Evolutionary conservation across 2,888 invertebrate genomes (phyloP), one percentile per base, ranked within the genome.

Genomic region (Eupithecia insigniata): DNA sequence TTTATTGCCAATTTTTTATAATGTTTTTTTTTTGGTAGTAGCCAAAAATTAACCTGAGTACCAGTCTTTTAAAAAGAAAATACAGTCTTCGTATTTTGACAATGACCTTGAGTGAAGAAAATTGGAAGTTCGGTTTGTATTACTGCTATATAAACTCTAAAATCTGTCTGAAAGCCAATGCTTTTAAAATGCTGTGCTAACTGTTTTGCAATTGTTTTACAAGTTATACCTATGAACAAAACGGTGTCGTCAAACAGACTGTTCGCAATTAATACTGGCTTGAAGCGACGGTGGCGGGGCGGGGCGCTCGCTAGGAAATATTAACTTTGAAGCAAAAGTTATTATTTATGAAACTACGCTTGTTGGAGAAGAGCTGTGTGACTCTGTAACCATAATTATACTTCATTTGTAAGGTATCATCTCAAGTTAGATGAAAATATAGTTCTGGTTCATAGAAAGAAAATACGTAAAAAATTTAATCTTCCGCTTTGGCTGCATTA

Each of bases 281-380:
- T 69, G 43, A 74, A 72, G 71, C 60, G 65, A 36, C 65, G n/a
- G 12, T 7, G 39, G 7, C 18, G n/a, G 6, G n/a, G 12, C 18
- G 39, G 7, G 43, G n/a, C 18, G 36, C 12, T 36, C 69, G 69
- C 69, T 64, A 67, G 62, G 74, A 69, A 77, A 75, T 71, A 75
- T 75, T 75, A 69, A 75, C 70, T 75, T 73, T 66, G 75, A 32
- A 62, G 30, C 60, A 70, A 65, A 70, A 76, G 74, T 74, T 76
- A 74, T 74, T 76, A 69, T 76, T 74, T 72, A 69, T 67, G 69
- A 62, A 74, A 74, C 64, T 36, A 36, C 32, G 7, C 4, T 62
- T 32, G n/a, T 18, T 10, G 32, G 22, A 16, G 5, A 18, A 30
- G 8, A 39, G 60, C 55, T 34, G 55, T 26, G 7, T 55, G 55